phyloP scores from a whole-genome alignment of 2,113 vertebrate genomes.

The Eulemur rufifrons region DNA sequence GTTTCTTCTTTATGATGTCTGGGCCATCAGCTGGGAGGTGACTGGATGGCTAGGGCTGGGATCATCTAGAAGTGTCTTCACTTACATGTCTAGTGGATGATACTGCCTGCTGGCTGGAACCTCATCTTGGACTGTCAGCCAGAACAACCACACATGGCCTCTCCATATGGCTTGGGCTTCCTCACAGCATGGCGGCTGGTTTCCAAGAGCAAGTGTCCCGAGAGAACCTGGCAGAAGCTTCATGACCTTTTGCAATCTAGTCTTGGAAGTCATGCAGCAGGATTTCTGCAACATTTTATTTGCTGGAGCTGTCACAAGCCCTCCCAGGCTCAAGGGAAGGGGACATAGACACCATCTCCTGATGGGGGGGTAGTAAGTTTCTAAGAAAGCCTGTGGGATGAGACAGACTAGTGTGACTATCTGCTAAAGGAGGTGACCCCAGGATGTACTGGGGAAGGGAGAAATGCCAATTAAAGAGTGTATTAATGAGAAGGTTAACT shows the following conservation, averaged over 20 bases:
- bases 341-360: not conserved
- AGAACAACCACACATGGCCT: not conserved
- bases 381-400: not conserved
- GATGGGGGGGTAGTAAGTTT: not conserved
- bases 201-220: not conserved
- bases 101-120: not conserved
- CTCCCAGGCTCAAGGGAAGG: not conserved
- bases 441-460: not conserved
- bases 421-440: not conserved
- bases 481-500: not conserved
- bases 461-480: not conserved
- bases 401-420: not conserved
- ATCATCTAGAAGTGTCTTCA: not conserved
- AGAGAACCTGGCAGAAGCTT: not conserved
- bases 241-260: not conserved
- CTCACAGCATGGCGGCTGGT: not conserved
- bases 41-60: not conserved
- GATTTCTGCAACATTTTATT: not conserved
- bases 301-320: not conserved
- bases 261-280: not conserved
- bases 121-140: not conserved
- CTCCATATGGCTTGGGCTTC: not conserved
- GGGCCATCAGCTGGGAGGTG: not conserved
- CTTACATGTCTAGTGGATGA: not conserved
- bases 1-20: not conserved